Percentiles rank a stretch among this genome's conserved stretches.
phyloP scores from a whole-genome alignment of 1,140 invertebrate species.

The Glossosoma conforme region DNA sequence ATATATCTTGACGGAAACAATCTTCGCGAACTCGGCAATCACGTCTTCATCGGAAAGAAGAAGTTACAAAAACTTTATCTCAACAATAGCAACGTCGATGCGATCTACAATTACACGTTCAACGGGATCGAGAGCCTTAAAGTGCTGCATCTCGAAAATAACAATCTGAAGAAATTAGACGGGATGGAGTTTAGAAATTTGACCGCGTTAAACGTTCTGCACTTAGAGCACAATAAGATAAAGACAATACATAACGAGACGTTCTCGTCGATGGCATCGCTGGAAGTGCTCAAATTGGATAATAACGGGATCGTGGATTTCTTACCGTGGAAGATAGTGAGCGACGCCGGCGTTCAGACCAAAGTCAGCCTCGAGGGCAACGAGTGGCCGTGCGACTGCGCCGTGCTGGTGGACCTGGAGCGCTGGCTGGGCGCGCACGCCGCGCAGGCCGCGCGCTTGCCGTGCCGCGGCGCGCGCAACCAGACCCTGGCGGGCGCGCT shows the following conservation, averaged over 20 bases:
- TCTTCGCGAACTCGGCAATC: conserved; percentile 73
- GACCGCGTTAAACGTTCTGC: conserved; percentile 70
- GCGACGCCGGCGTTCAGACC: conserved; percentile 52
- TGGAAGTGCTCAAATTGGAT: conserved; percentile 74
- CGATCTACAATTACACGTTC: conserved; percentile 79
- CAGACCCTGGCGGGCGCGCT: conserved; percentile 44
- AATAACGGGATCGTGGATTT: conserved; percentile 74
- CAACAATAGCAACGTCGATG: conserved; percentile 75
- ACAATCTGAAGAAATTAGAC: conserved; percentile 66
- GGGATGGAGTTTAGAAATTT: conserved; percentile 74
- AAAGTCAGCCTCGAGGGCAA: conserved; percentile 62
- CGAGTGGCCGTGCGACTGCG: conserved; percentile 70
- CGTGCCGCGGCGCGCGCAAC: conserved; percentile 48
- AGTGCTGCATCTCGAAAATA: conserved; percentile 75
- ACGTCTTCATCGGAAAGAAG: conserved; percentile 84
- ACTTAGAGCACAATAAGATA: conserved; percentile 75
- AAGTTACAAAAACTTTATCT: conserved; percentile 76
- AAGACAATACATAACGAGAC: conserved; percentile 69
- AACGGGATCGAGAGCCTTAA: conserved; percentile 71
- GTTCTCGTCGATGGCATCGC: conserved; percentile 64
- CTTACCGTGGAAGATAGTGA: conserved; percentile 63
- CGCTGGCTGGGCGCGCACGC: conserved; percentile 55
- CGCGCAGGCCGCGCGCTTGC: conserved; percentile 46
- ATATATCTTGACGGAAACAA: conserved; percentile 85
- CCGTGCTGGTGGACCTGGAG: conserved; percentile 57